Conservation (phyloP, 1,140 invertebrate species). For the Drosophila albomicans region DNA sequence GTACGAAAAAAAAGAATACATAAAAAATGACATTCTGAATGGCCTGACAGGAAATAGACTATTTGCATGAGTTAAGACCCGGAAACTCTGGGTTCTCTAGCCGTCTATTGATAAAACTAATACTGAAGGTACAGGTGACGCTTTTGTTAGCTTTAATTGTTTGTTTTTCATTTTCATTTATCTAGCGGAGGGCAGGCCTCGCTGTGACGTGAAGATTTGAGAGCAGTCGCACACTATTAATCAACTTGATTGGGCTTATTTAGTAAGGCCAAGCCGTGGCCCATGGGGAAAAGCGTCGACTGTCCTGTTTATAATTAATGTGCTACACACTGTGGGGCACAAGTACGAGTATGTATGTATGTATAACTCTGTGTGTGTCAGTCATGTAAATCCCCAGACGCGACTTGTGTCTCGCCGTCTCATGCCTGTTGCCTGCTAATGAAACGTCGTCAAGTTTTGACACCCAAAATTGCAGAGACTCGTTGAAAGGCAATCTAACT, state of each 20-base stretch:
- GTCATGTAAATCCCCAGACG: constrained; percentile 70
- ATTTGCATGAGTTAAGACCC: constrained; percentile 57
- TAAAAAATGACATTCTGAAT: constrained; percentile 35
- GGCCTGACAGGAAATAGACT: constrained; percentile 60
- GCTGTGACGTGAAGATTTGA: constrained; percentile 59
- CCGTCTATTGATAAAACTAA: constrained; percentile 55
- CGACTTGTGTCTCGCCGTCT: constrained; percentile 24
- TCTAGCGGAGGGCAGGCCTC: constrained; percentile 43
- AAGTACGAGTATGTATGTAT: background rate
- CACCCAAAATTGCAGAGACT: constrained; percentile 50
- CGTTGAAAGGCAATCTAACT: constrained; percentile 69
- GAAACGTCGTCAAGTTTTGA: constrained; percentile 80
- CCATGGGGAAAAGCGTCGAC: constrained; percentile 20
- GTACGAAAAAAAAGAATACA: background rate
- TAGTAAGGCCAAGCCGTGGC: constrained; percentile 23
- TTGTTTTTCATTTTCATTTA: constrained; percentile 78
- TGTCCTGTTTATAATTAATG: constrained; percentile 79
- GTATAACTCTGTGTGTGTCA: constrained; percentile 7
- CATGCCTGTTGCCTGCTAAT: constrained; percentile 55
- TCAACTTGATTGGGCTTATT: constrained; percentile 69
- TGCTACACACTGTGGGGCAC: constrained; percentile 48
- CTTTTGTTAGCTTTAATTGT: constrained; percentile 72
- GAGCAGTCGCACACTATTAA: constrained; percentile 76
- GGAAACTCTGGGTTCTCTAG: constrained; percentile 19
- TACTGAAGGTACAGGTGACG: constrained; percentile 56